Percentiles rank a stretch among this genome's conserved stretches.
phyloP scores from a whole-genome alignment of 64 coral and sea anemone species.

The Astreopora myriophthalma region DNA sequence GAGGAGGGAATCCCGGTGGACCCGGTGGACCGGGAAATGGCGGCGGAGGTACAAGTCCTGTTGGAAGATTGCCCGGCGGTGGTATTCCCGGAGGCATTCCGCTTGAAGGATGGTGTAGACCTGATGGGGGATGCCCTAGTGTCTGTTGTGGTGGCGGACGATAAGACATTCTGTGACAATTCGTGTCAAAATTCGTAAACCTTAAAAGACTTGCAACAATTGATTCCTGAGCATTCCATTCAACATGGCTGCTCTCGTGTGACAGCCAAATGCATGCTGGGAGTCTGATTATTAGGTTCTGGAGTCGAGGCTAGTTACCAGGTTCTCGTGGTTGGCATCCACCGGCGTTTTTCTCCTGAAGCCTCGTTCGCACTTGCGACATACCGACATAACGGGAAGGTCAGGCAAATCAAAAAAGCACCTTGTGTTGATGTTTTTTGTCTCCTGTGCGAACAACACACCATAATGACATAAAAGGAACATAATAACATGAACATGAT shows the following conservation, averaged over 20 bases:
- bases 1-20: slow-evolving; percentile 56
- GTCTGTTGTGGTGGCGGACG: slow-evolving; percentile 58
- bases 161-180: slow-evolving; percentile 35
- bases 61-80: slow-evolving; percentile 9
- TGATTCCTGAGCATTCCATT: background rate
- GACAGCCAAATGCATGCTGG: background rate
- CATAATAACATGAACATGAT: too few relatives aligned
- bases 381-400: too few relatives aligned
- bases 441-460: too few relatives aligned
- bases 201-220: background rate
- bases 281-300: slow-evolving; percentile 4
- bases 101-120: background rate
- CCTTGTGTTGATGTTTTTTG: too few relatives aligned
- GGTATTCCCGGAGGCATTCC: slow-evolving; percentile 46
- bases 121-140: slow-evolving; percentile 37
- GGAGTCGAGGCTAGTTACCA: too few relatives aligned
- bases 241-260: slow-evolving; percentile 59
- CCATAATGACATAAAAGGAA: too few relatives aligned
- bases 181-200: background rate
- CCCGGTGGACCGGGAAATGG: slow-evolving; percentile 61
- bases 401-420: too few relatives aligned
- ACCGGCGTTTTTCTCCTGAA: too few relatives aligned
- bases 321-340: too few relatives aligned
- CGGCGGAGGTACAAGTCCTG: slow-evolving; percentile 49
- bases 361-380: too few relatives aligned